Evolutionary conservation across 2,888 invertebrate species (phyloP), one percentile per base, ranked within the genome.

Genomic region (Odontocerum albicorne): DNA sequence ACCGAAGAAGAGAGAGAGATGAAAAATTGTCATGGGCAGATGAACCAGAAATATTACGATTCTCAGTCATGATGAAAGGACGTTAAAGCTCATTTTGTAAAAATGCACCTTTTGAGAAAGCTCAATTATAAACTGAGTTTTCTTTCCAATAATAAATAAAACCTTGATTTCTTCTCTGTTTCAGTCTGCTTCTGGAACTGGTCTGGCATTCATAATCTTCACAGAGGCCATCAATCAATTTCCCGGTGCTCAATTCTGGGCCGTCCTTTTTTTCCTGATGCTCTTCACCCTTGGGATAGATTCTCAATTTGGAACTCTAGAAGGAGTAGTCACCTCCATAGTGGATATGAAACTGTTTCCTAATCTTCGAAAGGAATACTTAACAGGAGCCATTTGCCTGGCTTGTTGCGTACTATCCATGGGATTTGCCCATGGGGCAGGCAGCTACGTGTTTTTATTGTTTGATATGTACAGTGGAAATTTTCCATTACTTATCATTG

Each of bases 181-280:
- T 12, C 75, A 96, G 96, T 93, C 96, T 4, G 96, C 96, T 1
- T 92, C 96, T 2, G 97, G 97, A 17, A 96, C 96, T 0, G 97
- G 97, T 1, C 74, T 97, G 53, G 97, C 96, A 0, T 97, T 97
- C 72, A 96, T 96, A 60, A 95, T 96, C 64, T 97, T 96, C 78
- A 96, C 97, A 0, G 96, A 97, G 73, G 97, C 97, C 4, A 96
- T 97, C 68, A 94, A 96, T 75, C 96, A 96, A 75, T 96, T 97
- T 72, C 96, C 96, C 0, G 92, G 94, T 0, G 92, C 96, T 0
- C 96, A 95, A 65, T 86, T 97, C 68, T 97, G 97, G 97, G 92
- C 96, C 2, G 85, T 96, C 10, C 81, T 97, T 8, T 97, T 97
- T 78, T 97, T 97, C 74, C 80, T 96, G 46, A 97, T 97, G 97